A percentile compares a stretch with the other conserved stretches of the same genome.
phyloP scores from a whole-genome alignment of 1,140 invertebrate species.

The Bactericera cockerelli region DNA sequence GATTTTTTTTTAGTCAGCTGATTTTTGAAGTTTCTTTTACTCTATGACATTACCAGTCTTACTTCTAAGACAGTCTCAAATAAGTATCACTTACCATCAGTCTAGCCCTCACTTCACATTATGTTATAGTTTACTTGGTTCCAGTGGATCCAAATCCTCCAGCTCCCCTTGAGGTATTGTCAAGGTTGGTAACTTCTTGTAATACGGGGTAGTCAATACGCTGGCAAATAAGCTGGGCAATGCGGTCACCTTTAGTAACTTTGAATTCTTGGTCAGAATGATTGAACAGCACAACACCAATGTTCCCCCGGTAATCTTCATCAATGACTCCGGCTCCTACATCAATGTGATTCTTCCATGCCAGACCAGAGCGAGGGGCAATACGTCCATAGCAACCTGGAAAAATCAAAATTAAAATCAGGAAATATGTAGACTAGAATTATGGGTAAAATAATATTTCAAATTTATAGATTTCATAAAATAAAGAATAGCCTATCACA shows the following conservation, averaged over 20 bases:
- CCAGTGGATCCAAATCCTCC: constrained; percentile 20
- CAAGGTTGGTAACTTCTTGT: constrained; percentile 40
- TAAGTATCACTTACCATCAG: too few species aligned
- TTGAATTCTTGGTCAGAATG: constrained; percentile 66
- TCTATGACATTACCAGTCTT: too few species aligned
- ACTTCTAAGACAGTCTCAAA: too few species aligned
- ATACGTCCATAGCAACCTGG: constrained; percentile 86
- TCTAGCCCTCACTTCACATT: too few species aligned
- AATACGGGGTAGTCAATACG: constrained; percentile 73
- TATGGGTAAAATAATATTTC: too few species aligned
- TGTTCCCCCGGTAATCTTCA: constrained; percentile 81
- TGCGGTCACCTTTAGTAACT: constrained; percentile 72
- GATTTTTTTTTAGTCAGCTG: too few species aligned
- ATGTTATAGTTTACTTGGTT: constrained; percentile 14
- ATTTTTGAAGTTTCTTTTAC: too few species aligned
- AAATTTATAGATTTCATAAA: too few species aligned
- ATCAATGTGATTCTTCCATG: constrained; percentile 90
- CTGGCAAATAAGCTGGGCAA: constrained; percentile 95
- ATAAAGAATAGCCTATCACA: too few species aligned
- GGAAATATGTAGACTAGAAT: too few species aligned
- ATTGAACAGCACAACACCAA: constrained; percentile 91
- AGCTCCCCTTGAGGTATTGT: constrained; percentile 17
- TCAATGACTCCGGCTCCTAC: constrained; percentile 93
- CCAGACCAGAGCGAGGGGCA: constrained; percentile 89
- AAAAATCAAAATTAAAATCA: too few species aligned